phyloP scores from a whole-genome alignment of 2,113 vertebrate species.

The Sander lucioperca region DNA sequence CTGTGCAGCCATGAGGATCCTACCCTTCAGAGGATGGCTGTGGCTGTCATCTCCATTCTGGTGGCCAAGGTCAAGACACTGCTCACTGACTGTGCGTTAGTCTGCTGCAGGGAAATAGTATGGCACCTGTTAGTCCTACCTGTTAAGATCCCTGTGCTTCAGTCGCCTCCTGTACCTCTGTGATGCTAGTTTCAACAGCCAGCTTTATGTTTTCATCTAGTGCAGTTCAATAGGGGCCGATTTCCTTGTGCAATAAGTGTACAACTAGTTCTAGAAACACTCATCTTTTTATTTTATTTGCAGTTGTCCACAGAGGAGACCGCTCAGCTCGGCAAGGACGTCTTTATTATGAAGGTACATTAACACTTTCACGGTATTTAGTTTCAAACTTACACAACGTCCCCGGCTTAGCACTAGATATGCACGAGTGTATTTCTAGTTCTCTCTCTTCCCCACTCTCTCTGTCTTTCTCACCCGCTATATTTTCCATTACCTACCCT shows the following conservation, averaged over 20 bases:
- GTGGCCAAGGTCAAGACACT: slow-evolving; percentile 90
- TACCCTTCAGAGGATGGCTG: slow-evolving; percentile 94
- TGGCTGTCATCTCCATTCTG: slow-evolving; percentile 93
- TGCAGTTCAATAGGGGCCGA: slow-evolving; percentile 7
- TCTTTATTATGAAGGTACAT: slow-evolving; percentile 92
- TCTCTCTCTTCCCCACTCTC: slow-evolving; percentile 5
- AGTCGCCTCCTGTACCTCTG: slow-evolving; percentile 4
- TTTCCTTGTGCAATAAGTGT: not conserved
- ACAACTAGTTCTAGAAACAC: not conserved
- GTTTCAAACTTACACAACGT: slow-evolving; percentile 33
- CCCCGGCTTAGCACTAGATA: slow-evolving; percentile 41
- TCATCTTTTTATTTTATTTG: slow-evolving; percentile 51
- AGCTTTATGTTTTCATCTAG: slow-evolving; percentile 13
- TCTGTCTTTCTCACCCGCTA: slow-evolving; percentile 12
- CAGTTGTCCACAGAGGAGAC: slow-evolving; percentile 93
- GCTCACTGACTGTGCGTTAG: slow-evolving; percentile 41
- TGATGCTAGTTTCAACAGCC: slow-evolving; percentile 17
- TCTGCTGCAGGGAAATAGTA: slow-evolving; percentile 15
- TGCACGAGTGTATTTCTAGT: slow-evolving; percentile 44
- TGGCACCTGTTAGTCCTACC: slow-evolving; percentile 38
- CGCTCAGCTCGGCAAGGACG: slow-evolving; percentile 90
- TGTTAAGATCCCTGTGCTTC: slow-evolving; percentile 20
- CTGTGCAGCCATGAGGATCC: slow-evolving; percentile 92
- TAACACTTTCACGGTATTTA: slow-evolving; percentile 20
- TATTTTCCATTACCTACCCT: slow-evolving; percentile 57